These are phyloP conservation scores for Hemibagrus wyckioides DNA, from an alignment of 2,113 vertebrate genomes.

Conservation along the genomic window DNA sequence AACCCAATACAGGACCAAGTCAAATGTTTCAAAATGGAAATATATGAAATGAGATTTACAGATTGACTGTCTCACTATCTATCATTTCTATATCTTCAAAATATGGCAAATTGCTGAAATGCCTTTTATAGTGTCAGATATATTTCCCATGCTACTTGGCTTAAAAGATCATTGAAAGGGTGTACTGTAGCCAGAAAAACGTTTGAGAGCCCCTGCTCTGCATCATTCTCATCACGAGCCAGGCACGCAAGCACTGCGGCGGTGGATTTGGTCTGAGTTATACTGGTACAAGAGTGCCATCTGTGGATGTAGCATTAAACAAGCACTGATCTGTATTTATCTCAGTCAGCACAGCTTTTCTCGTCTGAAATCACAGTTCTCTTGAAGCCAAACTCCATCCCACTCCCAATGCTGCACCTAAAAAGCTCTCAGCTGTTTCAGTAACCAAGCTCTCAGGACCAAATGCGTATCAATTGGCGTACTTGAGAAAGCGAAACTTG, in stretches of 20 bases:
- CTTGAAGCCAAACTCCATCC: neutral
- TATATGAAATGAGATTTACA: neutral
- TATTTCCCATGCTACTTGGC: neutral
- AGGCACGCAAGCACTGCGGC: neutral
- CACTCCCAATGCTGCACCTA: neutral
- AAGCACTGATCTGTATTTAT: neutral
- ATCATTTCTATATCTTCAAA: neutral
- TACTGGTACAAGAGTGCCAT: conserved; percentile 44
- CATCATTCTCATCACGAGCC: neutral
- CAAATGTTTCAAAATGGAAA: neutral
- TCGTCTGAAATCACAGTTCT: neutral
- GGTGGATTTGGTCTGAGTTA: neutral
- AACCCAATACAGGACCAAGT: neutral
- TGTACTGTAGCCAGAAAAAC: neutral
- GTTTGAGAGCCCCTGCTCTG: neutral
- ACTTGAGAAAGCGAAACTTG: neutral
- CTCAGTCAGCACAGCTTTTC: neutral
- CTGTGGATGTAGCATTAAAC: conserved; percentile 31
- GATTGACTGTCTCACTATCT: neutral
- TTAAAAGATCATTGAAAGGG: neutral
- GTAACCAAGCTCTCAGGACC: neutral
- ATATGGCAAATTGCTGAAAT: neutral
- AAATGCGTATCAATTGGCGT: neutral
- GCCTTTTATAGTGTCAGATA: neutral
- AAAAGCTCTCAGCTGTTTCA: neutral